These are phyloP conservation scores for Drosophila kikkawai DNA, from an alignment of 1,140 invertebrate species.

Conservation along the genomic window DNA sequence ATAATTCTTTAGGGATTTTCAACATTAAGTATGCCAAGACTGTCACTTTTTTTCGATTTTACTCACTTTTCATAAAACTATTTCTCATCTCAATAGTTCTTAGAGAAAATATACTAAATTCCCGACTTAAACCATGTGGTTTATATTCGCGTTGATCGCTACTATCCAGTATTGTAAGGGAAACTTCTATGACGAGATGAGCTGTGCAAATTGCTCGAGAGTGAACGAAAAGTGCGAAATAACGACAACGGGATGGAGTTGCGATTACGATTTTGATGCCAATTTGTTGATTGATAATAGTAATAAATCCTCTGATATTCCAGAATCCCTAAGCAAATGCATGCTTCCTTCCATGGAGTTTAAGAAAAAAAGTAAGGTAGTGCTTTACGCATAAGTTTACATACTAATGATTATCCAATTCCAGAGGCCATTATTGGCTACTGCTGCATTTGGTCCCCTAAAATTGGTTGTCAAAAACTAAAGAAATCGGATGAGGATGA, in stretches of 20 bases:
- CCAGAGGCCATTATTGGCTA: background rate
- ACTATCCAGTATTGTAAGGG: background rate
- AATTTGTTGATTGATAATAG: background rate
- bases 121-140: background rate
- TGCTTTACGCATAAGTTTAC: background rate
- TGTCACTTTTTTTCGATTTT: background rate
- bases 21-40: background rate
- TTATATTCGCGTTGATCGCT: background rate
- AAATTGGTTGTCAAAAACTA: constrained; percentile 25
- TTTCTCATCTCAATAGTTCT: background rate
- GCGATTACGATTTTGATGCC: constrained; percentile 4
- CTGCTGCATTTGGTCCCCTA: constrained; percentile 29
- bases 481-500: rapidly evolving
- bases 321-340: background rate
- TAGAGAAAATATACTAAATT: background rate
- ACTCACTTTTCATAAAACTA: background rate
- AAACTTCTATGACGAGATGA: constrained; percentile 6
- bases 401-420: background rate
- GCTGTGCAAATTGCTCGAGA: constrained; percentile 4
- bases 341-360: constrained; percentile 8
- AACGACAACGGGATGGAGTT: background rate
- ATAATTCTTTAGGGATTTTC: background rate
- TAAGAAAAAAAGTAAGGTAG: background rate
- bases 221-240: background rate
- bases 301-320: background rate